Evolutionary conservation across 2,888 invertebrate genomes (phyloP), one percentile per base, ranked within the genome.

Genomic region (Cephus spinipes): DNA sequence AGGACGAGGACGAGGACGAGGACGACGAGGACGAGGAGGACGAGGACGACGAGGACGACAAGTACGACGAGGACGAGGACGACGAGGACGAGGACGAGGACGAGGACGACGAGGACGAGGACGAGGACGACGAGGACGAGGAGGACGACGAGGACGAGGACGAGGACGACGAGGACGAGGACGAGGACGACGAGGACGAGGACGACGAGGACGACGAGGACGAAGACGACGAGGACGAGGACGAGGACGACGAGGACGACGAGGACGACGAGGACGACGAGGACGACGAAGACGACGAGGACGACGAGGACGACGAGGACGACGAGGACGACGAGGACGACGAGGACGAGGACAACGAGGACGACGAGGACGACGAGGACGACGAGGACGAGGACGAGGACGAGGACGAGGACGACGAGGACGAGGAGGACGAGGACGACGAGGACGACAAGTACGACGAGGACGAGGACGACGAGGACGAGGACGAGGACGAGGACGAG

Each of bases 31-130:
- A 73, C 30, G 15, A 79, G 71, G 74, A 71, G 55, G 35, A 34
- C 71, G 79, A 68, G 73, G 68, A 12, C 73, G 73, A 55, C 71
- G 32, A 73, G 75, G 71, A 76, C 71, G 74, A 74, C 68, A 23
- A 68, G 76, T 74, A 55, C 2, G 55, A 32, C n/a, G 68, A 23
- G 75, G 68, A 12, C 30, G 68, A 68, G 68, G 68, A 68, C 68
- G 68, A 68, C 68, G 68, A 68, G 68, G 68, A 68, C 68, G 68
- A 68, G 68, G 68, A 68, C 68, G 68, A 68, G 68, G 68, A 68
- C 68, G 68, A 68, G 12, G 68, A 68, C 12, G 68, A 68, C 68
- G 68, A 68, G 68, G 68, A 68, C 68, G 68, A 68, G 68, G 68
- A 68, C 68, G 68, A 68, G 12, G 68, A 68, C 68, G 68, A 68